These are phyloP conservation scores for Uromys caudimaculatus DNA, from an alignment of 2,797 vertebrate species.

Conservation along the genomic window DNA sequence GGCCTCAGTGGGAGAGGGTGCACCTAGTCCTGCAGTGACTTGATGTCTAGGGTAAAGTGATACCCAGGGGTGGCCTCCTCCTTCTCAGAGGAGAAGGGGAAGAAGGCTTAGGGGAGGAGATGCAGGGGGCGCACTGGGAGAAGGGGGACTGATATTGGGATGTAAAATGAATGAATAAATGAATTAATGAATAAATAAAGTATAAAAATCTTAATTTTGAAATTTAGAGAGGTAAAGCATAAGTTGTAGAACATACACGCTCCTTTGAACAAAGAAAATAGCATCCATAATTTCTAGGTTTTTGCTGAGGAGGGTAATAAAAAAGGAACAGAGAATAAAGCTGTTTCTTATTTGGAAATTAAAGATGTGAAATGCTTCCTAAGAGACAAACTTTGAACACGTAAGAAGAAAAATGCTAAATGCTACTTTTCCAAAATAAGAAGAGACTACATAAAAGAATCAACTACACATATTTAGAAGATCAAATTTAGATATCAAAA, in stretches of 20 bases:
- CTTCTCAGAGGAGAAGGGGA: too few relatives aligned
- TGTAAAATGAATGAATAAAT: too few relatives aligned
- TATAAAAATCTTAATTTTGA: constrained; percentile 50
- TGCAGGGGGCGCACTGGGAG: too few relatives aligned
- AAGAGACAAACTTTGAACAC: background rate
- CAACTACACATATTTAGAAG: background rate
- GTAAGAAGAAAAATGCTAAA: background rate
- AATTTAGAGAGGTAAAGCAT: constrained; percentile 43
- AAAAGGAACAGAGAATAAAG: constrained; percentile 23
- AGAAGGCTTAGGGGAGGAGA: too few relatives aligned
- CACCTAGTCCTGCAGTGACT: too few relatives aligned
- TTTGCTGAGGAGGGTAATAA: background rate
- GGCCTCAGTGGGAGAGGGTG: too few relatives aligned
- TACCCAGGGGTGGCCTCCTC: too few relatives aligned
- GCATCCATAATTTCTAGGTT: constrained; percentile 1
- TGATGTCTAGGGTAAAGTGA: too few relatives aligned
- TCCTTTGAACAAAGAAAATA: constrained; percentile 46
- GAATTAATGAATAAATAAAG: too few relatives aligned
- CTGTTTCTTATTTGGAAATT: constrained; percentile 44
- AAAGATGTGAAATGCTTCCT: constrained; percentile 52
- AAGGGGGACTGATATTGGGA: too few relatives aligned
- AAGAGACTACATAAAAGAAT: constrained; percentile 36
- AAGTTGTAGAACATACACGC: constrained; percentile 19
- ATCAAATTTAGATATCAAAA: constrained; percentile 62
- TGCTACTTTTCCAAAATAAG: constrained; percentile 19